These are phyloP conservation scores for Pristiophorus japonicus DNA, from an alignment of 2,113 vertebrate species.

Conservation along the genomic window DNA sequence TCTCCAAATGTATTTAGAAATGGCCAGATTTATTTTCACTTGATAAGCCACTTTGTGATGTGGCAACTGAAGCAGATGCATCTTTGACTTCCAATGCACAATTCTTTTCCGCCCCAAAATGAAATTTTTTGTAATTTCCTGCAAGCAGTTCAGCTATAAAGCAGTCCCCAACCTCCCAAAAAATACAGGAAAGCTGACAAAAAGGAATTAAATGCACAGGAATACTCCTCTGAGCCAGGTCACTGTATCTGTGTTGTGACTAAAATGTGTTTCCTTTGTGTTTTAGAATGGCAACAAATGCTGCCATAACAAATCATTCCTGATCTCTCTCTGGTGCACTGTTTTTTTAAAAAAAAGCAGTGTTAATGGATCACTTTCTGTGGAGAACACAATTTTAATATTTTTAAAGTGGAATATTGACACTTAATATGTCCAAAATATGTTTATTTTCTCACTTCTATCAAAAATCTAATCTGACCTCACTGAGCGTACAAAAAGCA, in stretches of 20 bases:
- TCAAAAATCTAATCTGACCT: not conserved
- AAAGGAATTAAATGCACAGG: not conserved
- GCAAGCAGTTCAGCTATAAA: not conserved
- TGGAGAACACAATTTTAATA: not conserved
- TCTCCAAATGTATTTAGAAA: not conserved
- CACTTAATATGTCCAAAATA: not conserved
- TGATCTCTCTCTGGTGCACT: not conserved
- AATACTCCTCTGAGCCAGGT: not conserved
- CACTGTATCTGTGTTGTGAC: not conserved
- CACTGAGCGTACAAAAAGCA: not conserved
- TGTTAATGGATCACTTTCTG: not conserved
- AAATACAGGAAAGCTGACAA: not conserved
- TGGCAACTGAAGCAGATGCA: not conserved
- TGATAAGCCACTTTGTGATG: not conserved
- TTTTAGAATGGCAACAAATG: not conserved
- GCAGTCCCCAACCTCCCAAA: not conserved
- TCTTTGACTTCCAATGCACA: not conserved
- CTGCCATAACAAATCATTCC: not conserved
- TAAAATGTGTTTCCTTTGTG: conserved; percentile 15
- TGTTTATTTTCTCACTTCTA: conserved; percentile 2
- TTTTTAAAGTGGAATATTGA: not conserved
- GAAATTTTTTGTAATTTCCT: conserved; percentile 10
- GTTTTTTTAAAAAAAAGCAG: not conserved
- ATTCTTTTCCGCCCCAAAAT: not conserved
- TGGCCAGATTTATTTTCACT: not conserved